A percentile compares a stretch with the other conserved stretches of the same genome.
Conservation (phyloP, 2,888 invertebrate species). For the Coleophora deauratella region DNA sequence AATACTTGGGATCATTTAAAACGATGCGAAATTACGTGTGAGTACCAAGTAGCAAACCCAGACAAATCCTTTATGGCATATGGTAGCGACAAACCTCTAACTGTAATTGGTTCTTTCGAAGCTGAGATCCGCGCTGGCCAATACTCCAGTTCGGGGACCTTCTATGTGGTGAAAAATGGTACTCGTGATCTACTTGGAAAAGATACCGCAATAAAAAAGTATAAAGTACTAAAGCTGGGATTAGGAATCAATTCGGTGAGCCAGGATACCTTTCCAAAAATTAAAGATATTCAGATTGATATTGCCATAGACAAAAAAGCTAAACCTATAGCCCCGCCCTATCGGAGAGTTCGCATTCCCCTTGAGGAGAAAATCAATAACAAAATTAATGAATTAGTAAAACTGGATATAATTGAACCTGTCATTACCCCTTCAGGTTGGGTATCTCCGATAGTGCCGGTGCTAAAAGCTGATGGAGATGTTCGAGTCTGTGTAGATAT, state of each 20-base stretch:
- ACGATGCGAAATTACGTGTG: conserved; percentile 1
- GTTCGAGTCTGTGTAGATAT: neutral
- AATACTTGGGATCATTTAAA: conserved; percentile 16
- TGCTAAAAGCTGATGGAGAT: neutral
- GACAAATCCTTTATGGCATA: conserved; percentile 16
- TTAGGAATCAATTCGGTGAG: conserved; percentile 10
- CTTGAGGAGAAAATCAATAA: neutral
- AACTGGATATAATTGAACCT: neutral
- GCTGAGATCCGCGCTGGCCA: conserved; percentile 5
- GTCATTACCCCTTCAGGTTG: neutral
- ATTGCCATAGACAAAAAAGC: conserved; percentile 9
- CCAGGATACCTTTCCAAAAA: conserved; percentile 9
- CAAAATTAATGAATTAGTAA: neutral
- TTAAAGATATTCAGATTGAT: conserved; percentile 8
- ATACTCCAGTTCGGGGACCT: conserved; percentile 1
- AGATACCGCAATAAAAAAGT: conserved; percentile 13
- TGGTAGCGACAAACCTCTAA: conserved; percentile 14
- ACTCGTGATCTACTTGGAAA: conserved; percentile 16
- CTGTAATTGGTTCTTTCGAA: conserved; percentile 17
- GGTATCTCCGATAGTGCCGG: neutral
- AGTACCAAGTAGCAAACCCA: conserved; percentile 8
- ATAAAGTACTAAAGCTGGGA: conserved; percentile 16
- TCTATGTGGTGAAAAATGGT: conserved; percentile 16
- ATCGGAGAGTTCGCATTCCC: conserved; percentile 12
- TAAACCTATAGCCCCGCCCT: too few species aligned